Evolutionary conservation across 2,797 vertebrate genomes (phyloP).

Genomic region (Rhinella marina): DNA sequence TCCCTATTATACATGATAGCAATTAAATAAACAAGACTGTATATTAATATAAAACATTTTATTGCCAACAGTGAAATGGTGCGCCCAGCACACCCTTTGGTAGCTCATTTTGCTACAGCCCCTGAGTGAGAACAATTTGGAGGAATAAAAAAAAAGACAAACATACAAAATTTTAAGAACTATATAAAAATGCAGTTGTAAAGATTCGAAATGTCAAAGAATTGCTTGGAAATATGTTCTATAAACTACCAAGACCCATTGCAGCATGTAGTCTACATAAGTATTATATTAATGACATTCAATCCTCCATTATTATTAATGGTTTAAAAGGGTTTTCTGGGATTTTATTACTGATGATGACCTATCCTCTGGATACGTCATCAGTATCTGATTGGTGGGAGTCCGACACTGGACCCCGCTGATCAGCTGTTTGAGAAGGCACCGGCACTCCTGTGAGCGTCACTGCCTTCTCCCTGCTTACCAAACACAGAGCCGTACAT

Average conservation of each 20-base stretch:
- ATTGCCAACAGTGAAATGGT: slow-evolving; percentile 6
- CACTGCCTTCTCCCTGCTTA: no score
- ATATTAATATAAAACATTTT: slow-evolving; percentile 33
- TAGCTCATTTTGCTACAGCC: neutral
- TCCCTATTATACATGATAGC: neutral
- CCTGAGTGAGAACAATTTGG: neutral
- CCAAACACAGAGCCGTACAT: no score
- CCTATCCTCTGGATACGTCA: no score
- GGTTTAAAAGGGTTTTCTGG: no score
- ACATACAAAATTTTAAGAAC: neutral
- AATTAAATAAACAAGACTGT: neutral
- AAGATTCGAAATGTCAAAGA: neutral
- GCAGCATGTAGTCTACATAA: neutral
- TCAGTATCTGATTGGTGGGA: no score
- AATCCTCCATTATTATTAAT: neutral
- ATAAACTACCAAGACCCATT: neutral
- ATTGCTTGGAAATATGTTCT: neutral
- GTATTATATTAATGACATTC: neutral
- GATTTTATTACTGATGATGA: no score
- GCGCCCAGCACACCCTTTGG: slow-evolving; percentile 10
- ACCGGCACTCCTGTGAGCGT: no score
- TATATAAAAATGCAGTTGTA: neutral
- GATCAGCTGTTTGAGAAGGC: no score
- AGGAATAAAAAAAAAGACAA: neutral
- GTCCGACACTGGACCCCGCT: no score